phyloP scores from a whole-genome alignment of 2,113 vertebrate genomes.

The Casuarius casuarius region DNA sequence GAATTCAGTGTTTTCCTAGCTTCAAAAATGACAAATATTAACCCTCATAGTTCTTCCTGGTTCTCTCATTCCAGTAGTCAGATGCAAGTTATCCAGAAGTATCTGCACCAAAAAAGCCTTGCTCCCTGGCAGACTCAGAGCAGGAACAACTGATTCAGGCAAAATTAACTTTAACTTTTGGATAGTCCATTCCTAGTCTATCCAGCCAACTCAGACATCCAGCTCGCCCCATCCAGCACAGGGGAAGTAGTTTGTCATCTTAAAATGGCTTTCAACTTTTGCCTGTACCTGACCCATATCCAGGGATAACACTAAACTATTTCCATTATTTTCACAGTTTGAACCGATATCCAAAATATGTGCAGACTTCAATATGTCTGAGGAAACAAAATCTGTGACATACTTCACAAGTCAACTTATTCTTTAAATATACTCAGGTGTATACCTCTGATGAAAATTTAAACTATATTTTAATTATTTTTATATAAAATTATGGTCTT shows the following conservation, averaged over 20 bases:
- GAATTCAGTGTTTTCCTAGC: background rate
- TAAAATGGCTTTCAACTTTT: background rate
- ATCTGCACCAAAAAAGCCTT: background rate
- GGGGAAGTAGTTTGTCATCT: background rate
- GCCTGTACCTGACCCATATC: background rate
- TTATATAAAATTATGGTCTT: background rate
- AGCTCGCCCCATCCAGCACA: background rate
- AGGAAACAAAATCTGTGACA: background rate
- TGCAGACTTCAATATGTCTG: background rate
- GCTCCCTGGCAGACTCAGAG: background rate
- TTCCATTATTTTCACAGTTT: background rate
- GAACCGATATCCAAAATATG: background rate
- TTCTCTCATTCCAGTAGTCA: background rate
- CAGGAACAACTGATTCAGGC: background rate
- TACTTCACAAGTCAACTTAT: background rate
- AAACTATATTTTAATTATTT: background rate
- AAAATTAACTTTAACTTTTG: background rate
- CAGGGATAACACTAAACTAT: background rate
- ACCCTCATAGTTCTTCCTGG: background rate
- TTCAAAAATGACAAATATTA: background rate
- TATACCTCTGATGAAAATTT: background rate
- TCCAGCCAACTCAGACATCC: background rate
- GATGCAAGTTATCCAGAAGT: background rate
- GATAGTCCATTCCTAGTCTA: background rate
- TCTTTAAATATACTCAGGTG: background rate